phyloP scores from a whole-genome alignment of 2,797 vertebrate genomes.

The Notoglanidium macrostoma region DNA sequence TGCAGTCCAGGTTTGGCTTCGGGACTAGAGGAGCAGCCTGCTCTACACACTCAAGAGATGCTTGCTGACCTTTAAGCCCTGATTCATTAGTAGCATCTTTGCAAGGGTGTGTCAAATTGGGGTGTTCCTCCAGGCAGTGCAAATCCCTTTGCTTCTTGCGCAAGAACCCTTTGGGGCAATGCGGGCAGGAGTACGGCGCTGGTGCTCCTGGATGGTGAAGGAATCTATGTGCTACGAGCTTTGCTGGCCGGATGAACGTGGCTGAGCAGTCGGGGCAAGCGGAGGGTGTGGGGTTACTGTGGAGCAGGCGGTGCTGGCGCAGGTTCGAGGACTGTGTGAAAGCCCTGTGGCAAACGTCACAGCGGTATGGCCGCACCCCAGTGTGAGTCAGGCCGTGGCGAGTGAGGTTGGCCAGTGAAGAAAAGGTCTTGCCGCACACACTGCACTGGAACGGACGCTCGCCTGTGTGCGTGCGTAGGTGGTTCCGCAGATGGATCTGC shows the following conservation, averaged over 20 bases:
- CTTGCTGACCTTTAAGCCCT: conserved; percentile 22
- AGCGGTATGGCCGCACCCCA: conserved; percentile 84
- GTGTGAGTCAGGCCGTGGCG: conserved; percentile 90
- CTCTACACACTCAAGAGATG: not conserved
- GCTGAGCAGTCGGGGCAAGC: conserved; percentile 78
- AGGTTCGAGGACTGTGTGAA: conserved; percentile 92
- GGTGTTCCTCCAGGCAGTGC: conserved; percentile 74
- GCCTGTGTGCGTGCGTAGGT: conserved; percentile 87
- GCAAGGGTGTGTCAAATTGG: conserved; percentile 52
- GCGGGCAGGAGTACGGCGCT: conserved; percentile 75
- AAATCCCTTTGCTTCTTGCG: conserved; percentile 71
- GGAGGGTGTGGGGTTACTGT: conserved; percentile 67
- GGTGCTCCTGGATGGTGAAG: conserved; percentile 75
- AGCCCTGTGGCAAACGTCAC: conserved; percentile 83
- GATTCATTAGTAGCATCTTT: conserved; percentile 4
- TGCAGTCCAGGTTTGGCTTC: conserved; percentile 72
- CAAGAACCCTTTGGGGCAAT: conserved; percentile 77
- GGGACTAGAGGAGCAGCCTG: not conserved
- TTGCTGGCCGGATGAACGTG: conserved; percentile 75
- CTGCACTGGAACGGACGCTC: conserved; percentile 88
- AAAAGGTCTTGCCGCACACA: conserved; percentile 87
- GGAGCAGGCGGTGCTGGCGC: conserved; percentile 86
- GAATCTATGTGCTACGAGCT: conserved; percentile 77
- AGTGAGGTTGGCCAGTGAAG: conserved; percentile 84
- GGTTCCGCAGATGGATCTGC: conserved; percentile 85